Base-by-base conservation (phyloP, 2,113 vertebrate species). In the Zeus faber region DNA sequence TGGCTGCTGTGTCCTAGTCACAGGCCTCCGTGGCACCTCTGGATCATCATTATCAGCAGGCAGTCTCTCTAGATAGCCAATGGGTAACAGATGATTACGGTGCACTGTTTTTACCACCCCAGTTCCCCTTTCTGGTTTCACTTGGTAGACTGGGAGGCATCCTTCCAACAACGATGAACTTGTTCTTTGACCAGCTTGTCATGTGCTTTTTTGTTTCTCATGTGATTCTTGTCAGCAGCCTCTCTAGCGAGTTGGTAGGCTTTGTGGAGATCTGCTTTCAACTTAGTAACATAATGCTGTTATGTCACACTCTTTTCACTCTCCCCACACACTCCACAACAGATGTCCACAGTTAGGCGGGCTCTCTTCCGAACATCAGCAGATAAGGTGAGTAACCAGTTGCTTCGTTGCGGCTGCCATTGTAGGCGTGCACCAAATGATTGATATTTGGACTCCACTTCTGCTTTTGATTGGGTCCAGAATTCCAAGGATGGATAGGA, bases 41-140 rank as follows among this genome's bases (percentile, higher is more conserved):
- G n/a, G n/a, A n/a, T n/a, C n/a, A n/a, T n/a, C n/a, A n/a, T n/a
- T n/a, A n/a, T n/a, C n/a, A n/a, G n/a, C n/a, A n/a, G n/a, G n/a
- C n/a, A n/a, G n/a, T n/a, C n/a, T 54, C 41, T 53, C 25, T 3
- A 31, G 22, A 13, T 58, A 44, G 14, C 49, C 16, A 27, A 65
- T 58, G 20, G 62, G 40, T 33, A 65, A 46, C 14, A 65, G 47
- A 8, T 65, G 54, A 25, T 58, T 48, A 11, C 54, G 17, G 31
- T 58, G 62, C n/a, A n/a, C n/a, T n/a, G n/a, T n/a, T n/a, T n/a
- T n/a, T n/a, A n/a, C n/a, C n/a, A n/a, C n/a, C n/a, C n/a, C n/a
- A n/a, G n/a, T n/a, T n/a, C n/a, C n/a, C n/a, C n/a, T n/a, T n/a
- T n/a, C n/a, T n/a, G n/a, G n/a, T n/a, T n/a, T n/a, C n/a, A n/a